Base-by-base conservation (phyloP, 2,113 vertebrate species). In the Balaenoptera acutorostrata region DNA sequence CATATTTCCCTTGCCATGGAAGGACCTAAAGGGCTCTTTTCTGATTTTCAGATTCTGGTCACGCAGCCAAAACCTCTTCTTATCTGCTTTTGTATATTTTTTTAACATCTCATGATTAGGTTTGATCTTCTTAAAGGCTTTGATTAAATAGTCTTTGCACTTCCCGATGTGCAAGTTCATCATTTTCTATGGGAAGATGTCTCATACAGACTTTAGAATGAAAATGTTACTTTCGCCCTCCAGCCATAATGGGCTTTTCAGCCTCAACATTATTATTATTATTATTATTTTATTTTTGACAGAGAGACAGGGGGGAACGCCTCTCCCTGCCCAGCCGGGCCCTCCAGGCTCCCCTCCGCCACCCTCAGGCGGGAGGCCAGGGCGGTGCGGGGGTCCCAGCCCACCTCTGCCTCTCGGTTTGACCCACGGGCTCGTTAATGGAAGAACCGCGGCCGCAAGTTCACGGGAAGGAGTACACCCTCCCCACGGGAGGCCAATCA, bases 221-320 rank as follows among this genome's bases (percentile, higher is more conserved):
- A 75, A 97, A 98, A 96, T 92, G 96, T 89, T 96, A 88, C 94
- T 98, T 98, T 96, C 89, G 1, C 97, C 97, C 97, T 97, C 90
- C 63, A 94, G 91, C 89, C 85, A 57, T 98, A 98, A 98, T 97
- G 96, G 96, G 74, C 85, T 97, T 97, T 98, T 96, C 94, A 97
- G 92, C 92, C 87, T 97, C 85, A 81, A 87, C 96, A 90, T 98
- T 93, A 98, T 97, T 96, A 97, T 97, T 97, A 98, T 97, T 98
- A 98, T 97, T 98, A 98, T 98, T 98, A 95, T 97, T 98, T 97
- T 98, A 97, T 95, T 97, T 98, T 95, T 98, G 98, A 98, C 97
- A 97, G 96, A 97, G 94, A 98, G 97, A 97, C 96, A 97, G 74
- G 75, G 97, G 33, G 95, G 93, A 97, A 95, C 93, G 97, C 97